Percentiles rank a stretch among this genome's conserved stretches.
Evolutionary conservation across 2,797 vertebrate genomes (phyloP).

Genomic region (Diplodus sargus): DNA sequence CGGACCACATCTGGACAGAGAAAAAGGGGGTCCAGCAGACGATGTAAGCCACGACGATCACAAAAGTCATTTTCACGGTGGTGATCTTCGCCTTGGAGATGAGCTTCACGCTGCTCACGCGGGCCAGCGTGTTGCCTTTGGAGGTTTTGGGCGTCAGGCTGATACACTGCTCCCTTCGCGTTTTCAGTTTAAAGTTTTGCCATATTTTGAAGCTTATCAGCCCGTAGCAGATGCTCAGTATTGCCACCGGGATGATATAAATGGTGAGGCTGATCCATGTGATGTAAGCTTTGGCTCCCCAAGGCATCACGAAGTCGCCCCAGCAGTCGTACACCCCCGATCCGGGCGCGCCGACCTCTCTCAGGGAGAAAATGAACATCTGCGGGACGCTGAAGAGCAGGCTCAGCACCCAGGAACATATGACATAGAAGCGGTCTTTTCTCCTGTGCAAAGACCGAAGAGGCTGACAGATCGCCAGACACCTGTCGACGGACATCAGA

Average conservation of each 20-base stretch:
- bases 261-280: slow-evolving; percentile 95
- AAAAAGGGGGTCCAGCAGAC: slow-evolving; percentile 97
- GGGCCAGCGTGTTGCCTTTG: slow-evolving; percentile 81
- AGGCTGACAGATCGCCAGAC: slow-evolving; percentile 94
- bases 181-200: slow-evolving; percentile 94
- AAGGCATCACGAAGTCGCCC: slow-evolving; percentile 92
- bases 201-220: slow-evolving; percentile 96
- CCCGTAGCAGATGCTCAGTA: slow-evolving; percentile 92
- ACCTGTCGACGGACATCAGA: slow-evolving; percentile 94
- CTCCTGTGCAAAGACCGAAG: slow-evolving; percentile 90
- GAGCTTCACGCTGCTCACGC: slow-evolving; percentile 93
- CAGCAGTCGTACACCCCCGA: slow-evolving; percentile 92
- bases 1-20: slow-evolving; percentile 97
- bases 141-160: slow-evolving; percentile 77
- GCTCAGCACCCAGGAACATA: slow-evolving; percentile 91
- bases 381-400: slow-evolving; percentile 91
- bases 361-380: slow-evolving; percentile 92
- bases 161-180: slow-evolving; percentile 81
- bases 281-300: slow-evolving; percentile 93
- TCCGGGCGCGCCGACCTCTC: slow-evolving; percentile 78
- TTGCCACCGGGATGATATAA: slow-evolving; percentile 91
- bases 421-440: slow-evolving; percentile 89
- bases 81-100: slow-evolving; percentile 96
- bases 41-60: slow-evolving; percentile 93
- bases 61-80: slow-evolving; percentile 97